Evolutionary conservation across 2,113 vertebrate genomes (phyloP).

Genomic region (Callipepla californica): DNA sequence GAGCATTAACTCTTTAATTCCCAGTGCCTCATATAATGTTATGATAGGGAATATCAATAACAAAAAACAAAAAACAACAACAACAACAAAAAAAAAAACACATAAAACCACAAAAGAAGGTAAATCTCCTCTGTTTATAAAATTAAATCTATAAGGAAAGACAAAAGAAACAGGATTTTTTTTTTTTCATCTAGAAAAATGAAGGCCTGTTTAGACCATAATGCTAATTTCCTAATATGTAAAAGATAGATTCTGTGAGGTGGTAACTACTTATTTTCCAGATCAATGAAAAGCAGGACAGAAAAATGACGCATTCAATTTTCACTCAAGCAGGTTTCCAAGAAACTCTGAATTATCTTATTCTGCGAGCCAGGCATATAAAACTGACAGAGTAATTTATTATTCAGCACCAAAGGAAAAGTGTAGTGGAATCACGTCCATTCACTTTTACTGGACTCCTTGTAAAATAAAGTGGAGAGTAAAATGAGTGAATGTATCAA

Average conservation of each 20-base stretch:
- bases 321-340: neutral
- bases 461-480: neutral
- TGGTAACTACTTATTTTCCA: neutral
- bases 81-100: too few species aligned
- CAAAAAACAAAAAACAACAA: too few species aligned
- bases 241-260: neutral
- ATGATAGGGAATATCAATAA: too few species aligned
- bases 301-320: slow-evolving; percentile 7
- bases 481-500: neutral
- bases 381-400: slow-evolving; percentile 28
- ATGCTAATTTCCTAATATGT: neutral
- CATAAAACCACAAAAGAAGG: neutral
- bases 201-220: neutral
- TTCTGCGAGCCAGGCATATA: neutral
- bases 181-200: slow-evolving; percentile 34
- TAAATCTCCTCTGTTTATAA: neutral
- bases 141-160: neutral
- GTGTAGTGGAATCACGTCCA: neutral
- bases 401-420: slow-evolving; percentile 6
- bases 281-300: neutral
- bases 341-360: neutral
- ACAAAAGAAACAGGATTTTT: neutral
- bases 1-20: too few species aligned
- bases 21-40: too few species aligned
- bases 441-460: neutral